These are phyloP conservation scores for Phallusia fumigata DNA, from an alignment of 23 tunicate genomes.

Conservation along the genomic window DNA sequence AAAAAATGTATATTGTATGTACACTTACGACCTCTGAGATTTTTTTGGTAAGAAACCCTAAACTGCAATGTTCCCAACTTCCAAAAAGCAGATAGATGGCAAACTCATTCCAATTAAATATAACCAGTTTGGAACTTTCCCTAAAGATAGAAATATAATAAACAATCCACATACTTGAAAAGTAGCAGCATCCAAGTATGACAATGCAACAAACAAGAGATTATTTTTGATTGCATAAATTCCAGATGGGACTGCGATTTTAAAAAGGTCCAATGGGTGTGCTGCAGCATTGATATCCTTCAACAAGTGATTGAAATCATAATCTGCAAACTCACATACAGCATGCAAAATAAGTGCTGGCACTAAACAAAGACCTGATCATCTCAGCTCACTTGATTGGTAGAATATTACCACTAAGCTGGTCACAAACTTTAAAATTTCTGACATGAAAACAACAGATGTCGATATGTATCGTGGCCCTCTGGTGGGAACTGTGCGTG, in stretches of 20 bases:
- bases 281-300: constrained; percentile 19
- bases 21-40: too few relatives aligned
- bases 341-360: too few relatives aligned
- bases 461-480: constrained; percentile 58
- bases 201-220: constrained; percentile 67
- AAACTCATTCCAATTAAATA: too few relatives aligned
- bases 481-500: constrained; percentile 35
- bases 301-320: background rate
- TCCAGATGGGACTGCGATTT: constrained; percentile 79
- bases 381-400: constrained; percentile 49
- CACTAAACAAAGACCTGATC: too few relatives aligned
- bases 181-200: constrained; percentile 81
- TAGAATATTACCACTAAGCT: constrained; percentile 35
- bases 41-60: too few relatives aligned
- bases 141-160: too few relatives aligned
- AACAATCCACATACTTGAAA: constrained; percentile 44
- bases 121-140: too few relatives aligned
- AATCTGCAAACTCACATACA: constrained; percentile 27
- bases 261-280: constrained; percentile 45
- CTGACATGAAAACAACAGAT: constrained; percentile 72
- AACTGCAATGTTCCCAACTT: too few relatives aligned
- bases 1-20: too few relatives aligned
- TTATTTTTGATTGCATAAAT: constrained; percentile 88
- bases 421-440: constrained; percentile 58
- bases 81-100: too few relatives aligned